A percentile compares a stretch with the other conserved stretches of the same genome.
Evolutionary conservation across 2,888 invertebrate species (phyloP).

Genomic region (Mycogona germanica): DNA sequence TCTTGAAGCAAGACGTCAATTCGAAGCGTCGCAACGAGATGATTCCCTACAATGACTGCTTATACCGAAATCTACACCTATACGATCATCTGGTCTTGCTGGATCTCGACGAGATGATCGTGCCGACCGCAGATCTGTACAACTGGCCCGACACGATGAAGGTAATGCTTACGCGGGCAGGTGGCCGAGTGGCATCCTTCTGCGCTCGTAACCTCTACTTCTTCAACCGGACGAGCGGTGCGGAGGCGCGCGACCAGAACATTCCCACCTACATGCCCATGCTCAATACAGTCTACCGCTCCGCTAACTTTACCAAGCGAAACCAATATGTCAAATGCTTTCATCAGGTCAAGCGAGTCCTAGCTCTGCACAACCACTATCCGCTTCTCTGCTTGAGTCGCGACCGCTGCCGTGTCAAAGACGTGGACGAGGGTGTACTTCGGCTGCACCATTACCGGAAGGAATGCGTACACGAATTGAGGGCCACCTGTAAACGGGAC

Average conservation of each 20-base stretch:
- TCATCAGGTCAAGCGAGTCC: constrained; percentile 78
- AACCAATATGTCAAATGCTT: constrained; percentile 90
- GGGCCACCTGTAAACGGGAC: background rate
- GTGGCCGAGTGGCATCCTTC: constrained; percentile 47
- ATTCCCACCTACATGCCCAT: constrained; percentile 27
- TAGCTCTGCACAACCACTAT: constrained; percentile 85
- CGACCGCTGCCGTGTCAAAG: too few relatives aligned
- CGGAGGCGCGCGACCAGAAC: constrained; percentile 25
- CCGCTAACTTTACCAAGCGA: constrained; percentile 82
- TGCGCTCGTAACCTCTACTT: constrained; percentile 88
- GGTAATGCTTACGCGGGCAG: background rate
- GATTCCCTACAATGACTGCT: constrained; percentile 91
- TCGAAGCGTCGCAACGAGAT: constrained; percentile 91
- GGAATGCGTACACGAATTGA: constrained; percentile 46
- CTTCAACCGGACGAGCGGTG: constrained; percentile 67
- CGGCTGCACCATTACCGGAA: constrained; percentile 85
- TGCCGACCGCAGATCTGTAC: constrained; percentile 47
- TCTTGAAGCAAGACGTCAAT: constrained; percentile 77
- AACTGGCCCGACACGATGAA: background rate
- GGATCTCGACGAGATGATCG: constrained; percentile 90
- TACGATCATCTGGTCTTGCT: constrained; percentile 82
- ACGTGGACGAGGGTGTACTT: too few relatives aligned
- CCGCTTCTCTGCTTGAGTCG: constrained; percentile 70
- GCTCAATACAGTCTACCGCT: constrained; percentile 70
- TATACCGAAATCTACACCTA: constrained; percentile 80